Evolutionary conservation across 2,888 invertebrate genomes (phyloP), one percentile per base, ranked within the genome.

Genomic region (Euproctis similis): DNA sequence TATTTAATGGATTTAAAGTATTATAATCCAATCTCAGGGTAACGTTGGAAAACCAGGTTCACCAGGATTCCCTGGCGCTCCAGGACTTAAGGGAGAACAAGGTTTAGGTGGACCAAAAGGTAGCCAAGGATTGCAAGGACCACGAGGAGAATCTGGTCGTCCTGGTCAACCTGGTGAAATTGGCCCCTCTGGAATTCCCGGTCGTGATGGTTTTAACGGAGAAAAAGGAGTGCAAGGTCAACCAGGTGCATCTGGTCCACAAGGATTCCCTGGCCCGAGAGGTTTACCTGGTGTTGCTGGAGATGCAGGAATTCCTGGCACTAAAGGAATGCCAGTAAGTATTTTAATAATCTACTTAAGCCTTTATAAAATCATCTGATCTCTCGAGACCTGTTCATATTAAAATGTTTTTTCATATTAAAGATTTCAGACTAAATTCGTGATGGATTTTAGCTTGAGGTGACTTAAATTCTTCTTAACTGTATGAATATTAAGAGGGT

Each of bases 1-100:
- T n/a, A n/a, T n/a, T n/a, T n/a, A n/a, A n/a, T n/a, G n/a, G n/a
- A n/a, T n/a, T n/a, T n/a, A n/a, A n/a, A n/a, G n/a, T n/a, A n/a
- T n/a, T n/a, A n/a, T n/a, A n/a, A n/a, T n/a, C n/a, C n/a, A n/a
- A n/a, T n/a, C 13, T 2, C 41, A 92, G 89, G 95, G 95, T 18
- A 86, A 90, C 13, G 77, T 90, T 27, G 96, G 96, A 1, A 94
- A 95, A 74, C 84, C 92, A 10, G 96, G 95, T 2, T 82, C 93
- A 8, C 93, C 94, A 12, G 96, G 96, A 2, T 93, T 94, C 57
- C 92, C 94, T 4, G 96, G 96, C 14, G 86, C 86, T 39, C 90
- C 92, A 12, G 95, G 95, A 2, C 75, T 88, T 17, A 95, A 94
- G 77, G 95, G 94, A 8, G 94, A 94, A 66, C 87, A 87, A 73